Base-by-base conservation (phyloP, 2,113 vertebrate species). In the Chaetops frenatus region DNA sequence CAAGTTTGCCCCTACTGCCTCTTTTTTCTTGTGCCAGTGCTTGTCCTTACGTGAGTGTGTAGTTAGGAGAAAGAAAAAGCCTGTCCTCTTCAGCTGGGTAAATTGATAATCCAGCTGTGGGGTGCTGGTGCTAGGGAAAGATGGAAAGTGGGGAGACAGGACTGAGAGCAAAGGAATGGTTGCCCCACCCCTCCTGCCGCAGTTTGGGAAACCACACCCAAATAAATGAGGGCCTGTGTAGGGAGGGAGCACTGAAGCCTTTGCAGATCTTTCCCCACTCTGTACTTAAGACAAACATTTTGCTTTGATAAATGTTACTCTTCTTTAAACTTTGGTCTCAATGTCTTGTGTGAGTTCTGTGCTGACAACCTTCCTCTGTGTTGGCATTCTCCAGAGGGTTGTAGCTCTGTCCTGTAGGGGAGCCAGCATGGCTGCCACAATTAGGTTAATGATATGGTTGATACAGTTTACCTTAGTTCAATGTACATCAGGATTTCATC, bases 1-100 rank as follows among this genome's bases (percentile, higher is more conserved):
- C 33, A 22, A 20, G n/a, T 40, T 91, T 56, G 10, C 10, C 31
- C 27, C 11, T 29, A 4, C 47, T 78, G 65, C 65, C 70, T 10
- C 48, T 87, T 42, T 38, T 38, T 38, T 47, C 45, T 61, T 61
- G 65, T 92, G 62, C 51, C 25, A n/a, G 31, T 70, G 21, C 14
- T 64, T 21, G 4, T 40, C 40, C 28, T 80, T 69, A 3, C 0
- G 0, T 48, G 45, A 23, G 35, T 2, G 0, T 70, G 72, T 47
- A 62, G 60, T 48, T 78, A 56, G n/a, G 48, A 44, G 40, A 19
- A 35, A 47, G 33, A 42, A 35, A 45, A 28, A 18, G 31, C 2
- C 38, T 58, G 18, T 53, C 11, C 45, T 69, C 17, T 79, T 77
- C 27, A 56, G 33, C 38, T 73, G 86, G 42, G 33, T 73, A 11